Percentiles rank a stretch among this genome's conserved stretches.
Conservation (phyloP, 2,797 vertebrate genomes). For the Clarias pachynema region DNA sequence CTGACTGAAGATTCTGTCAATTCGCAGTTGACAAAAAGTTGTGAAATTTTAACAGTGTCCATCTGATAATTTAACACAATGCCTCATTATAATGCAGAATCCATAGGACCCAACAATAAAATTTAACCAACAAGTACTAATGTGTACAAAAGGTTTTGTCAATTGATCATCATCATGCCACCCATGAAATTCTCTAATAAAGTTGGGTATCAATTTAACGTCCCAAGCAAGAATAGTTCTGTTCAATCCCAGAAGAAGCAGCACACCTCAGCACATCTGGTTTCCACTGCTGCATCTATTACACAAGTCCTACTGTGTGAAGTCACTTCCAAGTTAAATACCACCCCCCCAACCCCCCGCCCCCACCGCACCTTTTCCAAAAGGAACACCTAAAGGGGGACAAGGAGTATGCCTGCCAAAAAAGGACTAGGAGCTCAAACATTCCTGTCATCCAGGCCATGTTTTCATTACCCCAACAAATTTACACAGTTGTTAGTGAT, state of each 20-base stretch:
- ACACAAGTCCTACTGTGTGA: conserved; percentile 70
- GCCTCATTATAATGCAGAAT: neutral
- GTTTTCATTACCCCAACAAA: conserved; percentile 87
- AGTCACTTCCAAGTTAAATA: conserved; percentile 84
- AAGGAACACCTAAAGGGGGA: conserved; percentile 78
- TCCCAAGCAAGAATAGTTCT: conserved; percentile 34
- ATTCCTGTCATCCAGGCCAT: conserved; percentile 75
- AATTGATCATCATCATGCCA: neutral
- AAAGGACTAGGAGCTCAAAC: conserved; percentile 73
- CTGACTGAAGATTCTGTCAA: neutral
- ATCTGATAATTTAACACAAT: neutral
- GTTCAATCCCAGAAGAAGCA: conserved; percentile 53
- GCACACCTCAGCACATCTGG: conserved; percentile 73
- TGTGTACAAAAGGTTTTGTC: neutral
- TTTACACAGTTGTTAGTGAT: conserved; percentile 84
- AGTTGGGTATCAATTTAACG: conserved; percentile 10
- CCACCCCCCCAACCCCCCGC: conserved; percentile 67
- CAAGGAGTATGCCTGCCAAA: conserved; percentile 66
- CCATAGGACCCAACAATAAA: neutral
- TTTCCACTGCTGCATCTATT: conserved; percentile 64
- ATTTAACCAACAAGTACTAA: neutral
- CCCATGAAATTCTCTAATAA: conserved; percentile 9
- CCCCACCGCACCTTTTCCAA: conserved; percentile 27
- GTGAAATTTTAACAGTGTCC: neutral
- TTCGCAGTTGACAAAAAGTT: neutral